These are phyloP conservation scores for Podarcis muralis DNA, from an alignment of 2,113 vertebrate species.

Conservation along the genomic window DNA sequence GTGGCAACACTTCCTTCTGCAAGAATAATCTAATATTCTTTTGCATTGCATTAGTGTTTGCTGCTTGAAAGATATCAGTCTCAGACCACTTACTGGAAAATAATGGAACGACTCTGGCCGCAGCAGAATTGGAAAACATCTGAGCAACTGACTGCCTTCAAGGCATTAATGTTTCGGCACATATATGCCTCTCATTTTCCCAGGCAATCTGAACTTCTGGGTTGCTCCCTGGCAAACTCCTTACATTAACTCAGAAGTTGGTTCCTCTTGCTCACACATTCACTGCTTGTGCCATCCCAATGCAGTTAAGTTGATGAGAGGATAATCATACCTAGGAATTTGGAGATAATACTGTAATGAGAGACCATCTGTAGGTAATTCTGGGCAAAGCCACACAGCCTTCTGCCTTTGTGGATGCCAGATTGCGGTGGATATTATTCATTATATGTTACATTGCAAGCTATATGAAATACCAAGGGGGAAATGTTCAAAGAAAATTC, in stretches of 20 bases:
- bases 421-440: not conserved
- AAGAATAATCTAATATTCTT: not conserved
- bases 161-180: slow-evolving; percentile 4
- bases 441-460: not conserved
- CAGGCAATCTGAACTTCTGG: not conserved
- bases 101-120: not conserved
- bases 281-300: not conserved
- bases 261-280: not conserved
- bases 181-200: not conserved
- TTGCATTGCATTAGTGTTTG: not conserved
- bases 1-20: not conserved
- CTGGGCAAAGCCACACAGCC: not conserved
- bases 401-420: not conserved
- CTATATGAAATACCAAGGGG: not conserved
- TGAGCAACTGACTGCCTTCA: not conserved
- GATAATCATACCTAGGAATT: not conserved
- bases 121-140: not conserved
- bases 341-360: not conserved
- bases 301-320: not conserved
- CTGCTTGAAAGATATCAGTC: not conserved
- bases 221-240: not conserved
- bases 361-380: not conserved
- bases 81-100: not conserved
- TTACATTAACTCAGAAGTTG: not conserved
- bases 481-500: no score